Evolutionary conservation across 1,140 invertebrate species (phyloP), one percentile per base, ranked within the genome.

Genomic region (Halyomorpha halys): DNA sequence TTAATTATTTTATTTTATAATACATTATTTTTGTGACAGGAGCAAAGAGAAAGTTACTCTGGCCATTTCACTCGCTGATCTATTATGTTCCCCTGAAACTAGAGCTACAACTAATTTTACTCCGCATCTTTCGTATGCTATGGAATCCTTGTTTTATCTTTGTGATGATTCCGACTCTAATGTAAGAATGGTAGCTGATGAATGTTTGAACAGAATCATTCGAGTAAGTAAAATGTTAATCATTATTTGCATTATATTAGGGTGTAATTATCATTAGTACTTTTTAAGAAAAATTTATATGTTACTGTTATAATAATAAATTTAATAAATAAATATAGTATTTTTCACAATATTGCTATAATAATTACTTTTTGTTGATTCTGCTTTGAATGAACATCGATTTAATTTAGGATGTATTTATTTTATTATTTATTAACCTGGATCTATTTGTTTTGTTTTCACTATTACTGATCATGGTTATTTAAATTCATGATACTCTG

Each of bases 121-220:
- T 0, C 79, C 85, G 62, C 78, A 86, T 67, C 76, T 90, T 25
- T 82, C 83, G 61, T 79, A 82, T 66, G 82, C 86, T 3, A 83
- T 89, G 62, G 85, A 87, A 77, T 81, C 83, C 30, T 77, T 91
- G 62, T 74, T 91, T 25, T 74, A 77, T 3, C 76, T 89, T 44
- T 87, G 86, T 72, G 84, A 90, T 77, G 88, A 91, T 74, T 69
- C 78, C 2, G 86, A 90, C 72, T 80, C 86, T n/a, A 85, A 89
- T 75, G 81, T 90, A 23, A 76, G 87, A 59, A 86, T 87, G 75
- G 81, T 85, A 53, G 86, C 87, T 39, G 86, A 90, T 75, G 89
- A 91, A 75, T 87, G 85, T 71, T 76, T 91, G 0, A 90, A 89
- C 71, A 82, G 82, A 75, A 85, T 88, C 63, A 86, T 89, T 70